phyloP scores from a whole-genome alignment of 64 coral and sea anemone genomes.

The Dendrophyllia cribrosa region DNA sequence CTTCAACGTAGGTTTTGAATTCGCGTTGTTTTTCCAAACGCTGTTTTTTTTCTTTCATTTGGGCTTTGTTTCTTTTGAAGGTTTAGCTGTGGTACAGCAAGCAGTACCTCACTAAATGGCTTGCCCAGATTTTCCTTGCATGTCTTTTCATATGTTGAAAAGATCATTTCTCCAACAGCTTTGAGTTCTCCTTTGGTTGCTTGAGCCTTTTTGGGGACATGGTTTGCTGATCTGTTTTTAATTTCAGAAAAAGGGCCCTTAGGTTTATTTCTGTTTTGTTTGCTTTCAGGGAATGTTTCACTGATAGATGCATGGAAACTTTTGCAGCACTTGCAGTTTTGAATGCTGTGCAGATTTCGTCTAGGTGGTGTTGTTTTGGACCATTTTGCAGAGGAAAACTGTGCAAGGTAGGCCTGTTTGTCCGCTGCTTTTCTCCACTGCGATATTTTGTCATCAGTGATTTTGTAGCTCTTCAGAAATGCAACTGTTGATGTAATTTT shows the following conservation, averaged over 20 bases:
- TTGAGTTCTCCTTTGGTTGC: background rate
- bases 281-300: conserved; percentile 6
- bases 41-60: conserved; percentile 2
- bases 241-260: no score
- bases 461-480: background rate
- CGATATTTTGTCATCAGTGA: background rate
- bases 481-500: background rate
- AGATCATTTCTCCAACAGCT: background rate
- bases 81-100: background rate
- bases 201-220: background rate
- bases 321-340: conserved; percentile 29
- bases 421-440: background rate
- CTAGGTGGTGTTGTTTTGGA: background rate
- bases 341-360: conserved; percentile 25
- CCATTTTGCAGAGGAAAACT: conserved; percentile 29
- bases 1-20: background rate
- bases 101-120: conserved; percentile 2
- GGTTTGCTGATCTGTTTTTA: background rate
- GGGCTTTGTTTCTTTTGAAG: background rate
- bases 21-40: background rate
- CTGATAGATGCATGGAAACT: conserved; percentile 2
- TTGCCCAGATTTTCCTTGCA: conserved; percentile 26
- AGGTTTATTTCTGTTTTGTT: background rate
- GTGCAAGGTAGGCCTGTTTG: background rate
- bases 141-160: background rate